phyloP scores from a whole-genome alignment of 2,888 invertebrate species.

The Nebria salina region DNA sequence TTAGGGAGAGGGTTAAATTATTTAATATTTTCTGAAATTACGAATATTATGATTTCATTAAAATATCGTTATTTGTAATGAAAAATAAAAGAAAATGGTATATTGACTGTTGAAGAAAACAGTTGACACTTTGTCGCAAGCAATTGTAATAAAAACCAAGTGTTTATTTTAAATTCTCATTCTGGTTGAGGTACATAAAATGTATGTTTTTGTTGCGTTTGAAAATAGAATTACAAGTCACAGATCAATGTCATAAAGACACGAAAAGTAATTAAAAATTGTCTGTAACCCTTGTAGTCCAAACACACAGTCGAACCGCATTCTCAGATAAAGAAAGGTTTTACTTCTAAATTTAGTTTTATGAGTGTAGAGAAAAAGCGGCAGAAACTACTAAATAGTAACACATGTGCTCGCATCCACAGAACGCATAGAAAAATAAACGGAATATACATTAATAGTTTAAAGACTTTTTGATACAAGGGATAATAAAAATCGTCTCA shows the following conservation, averaged over 20 bases:
- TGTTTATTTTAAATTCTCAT: not conserved
- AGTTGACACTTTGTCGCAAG: too few species aligned
- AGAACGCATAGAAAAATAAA: not conserved
- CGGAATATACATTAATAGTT: not conserved
- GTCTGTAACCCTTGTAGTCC: conserved; percentile 37
- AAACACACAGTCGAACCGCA: conserved; percentile 23
- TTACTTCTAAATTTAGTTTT: conserved; percentile 37
- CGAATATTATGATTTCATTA: too few species aligned
- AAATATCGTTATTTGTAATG: too few species aligned
- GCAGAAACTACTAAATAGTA: conserved; percentile 31
- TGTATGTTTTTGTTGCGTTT: not conserved
- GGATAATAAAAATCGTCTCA: too few species aligned
- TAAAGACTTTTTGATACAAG: not conserved
- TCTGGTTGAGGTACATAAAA: not conserved
- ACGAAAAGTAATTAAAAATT: conserved; percentile 37
- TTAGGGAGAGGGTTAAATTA: too few species aligned
- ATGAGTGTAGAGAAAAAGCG: conserved; percentile 32
- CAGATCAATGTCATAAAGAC: conserved; percentile 40
- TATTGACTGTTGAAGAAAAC: too few species aligned
- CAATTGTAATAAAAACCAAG: not conserved
- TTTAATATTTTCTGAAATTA: too few species aligned
- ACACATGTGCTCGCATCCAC: conserved; percentile 23
- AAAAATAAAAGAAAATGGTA: too few species aligned
- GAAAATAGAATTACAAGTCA: not conserved
- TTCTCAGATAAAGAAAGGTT: conserved; percentile 10